A percentile compares a stretch with the other conserved stretches of the same genome.
phyloP scores from a whole-genome alignment of 2,888 invertebrate species.

The Cryptocheilus praepositus region DNA sequence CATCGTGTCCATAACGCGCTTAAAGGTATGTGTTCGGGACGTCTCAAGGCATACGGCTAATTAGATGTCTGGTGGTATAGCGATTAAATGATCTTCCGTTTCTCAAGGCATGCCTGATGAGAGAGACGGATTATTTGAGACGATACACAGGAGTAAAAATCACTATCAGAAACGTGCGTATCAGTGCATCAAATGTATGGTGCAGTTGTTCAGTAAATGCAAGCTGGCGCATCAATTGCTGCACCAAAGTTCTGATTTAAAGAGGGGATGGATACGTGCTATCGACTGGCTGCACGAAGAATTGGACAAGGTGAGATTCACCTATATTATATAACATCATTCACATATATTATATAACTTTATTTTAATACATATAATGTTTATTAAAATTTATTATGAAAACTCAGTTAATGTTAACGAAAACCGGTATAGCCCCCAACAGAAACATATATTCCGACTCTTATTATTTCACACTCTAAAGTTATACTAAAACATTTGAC shows the following conservation, averaged over 20 bases:
- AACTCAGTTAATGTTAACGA: too few relatives aligned
- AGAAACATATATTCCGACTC: too few relatives aligned
- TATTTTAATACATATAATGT: too few relatives aligned
- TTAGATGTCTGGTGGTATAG: background rate
- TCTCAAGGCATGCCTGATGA: slow-evolving; percentile 83
- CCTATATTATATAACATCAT: too few relatives aligned
- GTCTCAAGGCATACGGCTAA: background rate
- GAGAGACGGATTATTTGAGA: slow-evolving; percentile 94
- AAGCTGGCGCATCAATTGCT: slow-evolving; percentile 87
- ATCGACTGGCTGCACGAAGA: slow-evolving; percentile 97
- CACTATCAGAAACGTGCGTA: slow-evolving; percentile 98
- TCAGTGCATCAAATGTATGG: slow-evolving; percentile 97
- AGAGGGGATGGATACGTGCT: slow-evolving; percentile 91
- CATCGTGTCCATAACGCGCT: slow-evolving; percentile 95
- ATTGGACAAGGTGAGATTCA: slow-evolving; percentile 82
- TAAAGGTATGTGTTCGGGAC: slow-evolving; percentile 79
- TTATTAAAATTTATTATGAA: too few relatives aligned
- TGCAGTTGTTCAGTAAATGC: slow-evolving; percentile 91
- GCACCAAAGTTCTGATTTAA: slow-evolving; percentile 85
- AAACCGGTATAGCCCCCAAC: too few relatives aligned
- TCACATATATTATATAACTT: too few relatives aligned
- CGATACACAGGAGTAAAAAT: slow-evolving; percentile 92
- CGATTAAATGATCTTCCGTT: background rate
- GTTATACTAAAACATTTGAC: too few relatives aligned
- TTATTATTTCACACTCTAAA: too few relatives aligned